Evolutionary conservation across 2,888 invertebrate genomes (phyloP), one percentile per base, ranked within the genome.

Genomic region (Cryptocheilus praepositus): DNA sequence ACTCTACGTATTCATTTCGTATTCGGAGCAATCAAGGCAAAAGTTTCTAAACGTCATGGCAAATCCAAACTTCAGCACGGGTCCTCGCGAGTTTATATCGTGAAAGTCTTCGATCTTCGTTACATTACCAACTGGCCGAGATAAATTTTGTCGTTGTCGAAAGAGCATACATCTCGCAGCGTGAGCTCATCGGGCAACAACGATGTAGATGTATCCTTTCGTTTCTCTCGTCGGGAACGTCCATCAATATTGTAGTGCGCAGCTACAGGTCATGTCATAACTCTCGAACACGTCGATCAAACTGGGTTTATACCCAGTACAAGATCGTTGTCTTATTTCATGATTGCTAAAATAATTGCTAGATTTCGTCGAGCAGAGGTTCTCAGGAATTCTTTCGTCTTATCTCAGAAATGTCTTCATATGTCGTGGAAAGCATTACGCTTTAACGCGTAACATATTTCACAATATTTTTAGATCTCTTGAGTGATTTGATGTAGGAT

Each of bases 111-210:
- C 78, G 76, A 75, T 67, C 76, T 36, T 36, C 36, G 36, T 36
- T 36, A 36, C 36, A 11, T 73, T 74, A 69, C 72, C 72, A 65
- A 61, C 67, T 67, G 75, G 74, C 69, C 51, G 71, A 80, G 78
- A 79, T 79, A 71, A 74, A 79, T 79, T 78, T 73, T 66, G 70
- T 57, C 66, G 59, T 62, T 59, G 70, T 56, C 67, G 60, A 56
- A 61, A 60, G 64, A 71, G 74, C 79, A 78, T 80, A 81, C 71
- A 67, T 80, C 80, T 80, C 80, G 56, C 80, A 74, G 80, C 81
- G 79, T 81, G 80, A 60, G 76, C 19, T 74, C 79, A 76, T 71
- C 79, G 62, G 74, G 64, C n/a, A 71, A 79, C 80, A 75, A 73
- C 76, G 80, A 76, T 74, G 78, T 72, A 71, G 72, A 77, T 79